Evolutionary conservation across 2,888 invertebrate species (phyloP).

Genomic region (Margaritifera margaritifera): DNA sequence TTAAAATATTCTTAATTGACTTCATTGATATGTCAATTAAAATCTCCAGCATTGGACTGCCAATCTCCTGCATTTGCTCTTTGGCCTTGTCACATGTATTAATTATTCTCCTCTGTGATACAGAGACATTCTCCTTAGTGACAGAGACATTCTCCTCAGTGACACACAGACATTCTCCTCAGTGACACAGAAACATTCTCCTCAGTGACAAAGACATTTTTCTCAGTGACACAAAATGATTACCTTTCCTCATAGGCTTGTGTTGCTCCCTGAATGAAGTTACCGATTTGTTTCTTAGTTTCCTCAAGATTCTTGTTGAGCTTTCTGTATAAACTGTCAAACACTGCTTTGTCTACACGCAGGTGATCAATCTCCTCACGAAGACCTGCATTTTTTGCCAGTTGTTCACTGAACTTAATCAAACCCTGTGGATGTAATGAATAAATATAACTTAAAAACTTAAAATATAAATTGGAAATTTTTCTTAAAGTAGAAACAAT

Average conservation of each 20-base stretch:
- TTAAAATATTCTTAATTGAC: too few relatives aligned
- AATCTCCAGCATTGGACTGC: too few relatives aligned
- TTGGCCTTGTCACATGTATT: too few relatives aligned
- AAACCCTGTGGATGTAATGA: conserved; percentile 35
- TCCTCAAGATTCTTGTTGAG: conserved; percentile 82
- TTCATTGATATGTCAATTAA: too few relatives aligned
- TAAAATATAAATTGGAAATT: background rate
- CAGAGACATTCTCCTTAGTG: too few relatives aligned
- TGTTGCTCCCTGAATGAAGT: conserved; percentile 89
- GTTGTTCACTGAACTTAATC: conserved; percentile 61
- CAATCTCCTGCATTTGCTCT: too few relatives aligned
- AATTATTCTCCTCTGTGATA: too few relatives aligned
- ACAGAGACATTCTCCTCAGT: too few relatives aligned
- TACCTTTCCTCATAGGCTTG: conserved; percentile 90
- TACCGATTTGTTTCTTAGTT: conserved; percentile 86
- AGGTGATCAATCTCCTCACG: conserved; percentile 86
- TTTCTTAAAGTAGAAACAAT: too few relatives aligned
- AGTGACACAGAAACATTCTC: too few relatives aligned
- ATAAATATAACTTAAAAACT: background rate
- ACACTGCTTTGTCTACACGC: conserved; percentile 85
- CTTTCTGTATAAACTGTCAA: conserved; percentile 86
- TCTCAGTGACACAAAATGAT: background rate
- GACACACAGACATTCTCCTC: too few relatives aligned
- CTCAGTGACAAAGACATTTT: background rate
- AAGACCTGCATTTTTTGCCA: conserved; percentile 71